These are phyloP conservation scores for Paedocypris sp. DNA, from an alignment of 2,113 vertebrate genomes.

Conservation along the genomic window DNA sequence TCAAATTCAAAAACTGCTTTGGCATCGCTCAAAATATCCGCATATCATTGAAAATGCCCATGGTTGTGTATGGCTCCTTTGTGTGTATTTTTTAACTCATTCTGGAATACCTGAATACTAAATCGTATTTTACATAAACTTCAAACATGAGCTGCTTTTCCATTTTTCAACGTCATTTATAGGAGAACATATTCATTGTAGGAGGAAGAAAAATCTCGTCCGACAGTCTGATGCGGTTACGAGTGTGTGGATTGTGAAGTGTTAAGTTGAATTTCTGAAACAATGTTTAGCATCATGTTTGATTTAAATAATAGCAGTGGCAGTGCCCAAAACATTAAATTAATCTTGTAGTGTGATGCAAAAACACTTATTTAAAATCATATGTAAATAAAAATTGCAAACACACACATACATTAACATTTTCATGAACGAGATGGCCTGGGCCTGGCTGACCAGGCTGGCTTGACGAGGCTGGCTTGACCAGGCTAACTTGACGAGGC, in stretches of 20 bases:
- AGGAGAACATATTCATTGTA: neutral
- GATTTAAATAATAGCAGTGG: too few relatives aligned
- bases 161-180: neutral
- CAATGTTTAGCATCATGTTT: too few relatives aligned
- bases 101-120: constrained; percentile 20
- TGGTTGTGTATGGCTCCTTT: neutral
- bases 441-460: too few relatives aligned
- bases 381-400: too few relatives aligned
- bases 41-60: neutral
- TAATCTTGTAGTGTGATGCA: too few relatives aligned
- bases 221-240: neutral
- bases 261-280: too few relatives aligned
- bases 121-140: constrained; percentile 6
- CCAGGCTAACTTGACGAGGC: too few relatives aligned
- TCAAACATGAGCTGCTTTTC: neutral
- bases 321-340: too few relatives aligned
- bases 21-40: neutral
- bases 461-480: too few relatives aligned
- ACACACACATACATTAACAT: too few relatives aligned
- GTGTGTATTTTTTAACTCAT: constrained; percentile 17
- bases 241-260: neutral
- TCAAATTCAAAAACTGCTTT: neutral
- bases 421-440: too few relatives aligned
- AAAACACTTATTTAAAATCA: too few relatives aligned
- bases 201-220: neutral